Conservation (phyloP, 1,140 invertebrate species). For the Trichoplusia ni region DNA sequence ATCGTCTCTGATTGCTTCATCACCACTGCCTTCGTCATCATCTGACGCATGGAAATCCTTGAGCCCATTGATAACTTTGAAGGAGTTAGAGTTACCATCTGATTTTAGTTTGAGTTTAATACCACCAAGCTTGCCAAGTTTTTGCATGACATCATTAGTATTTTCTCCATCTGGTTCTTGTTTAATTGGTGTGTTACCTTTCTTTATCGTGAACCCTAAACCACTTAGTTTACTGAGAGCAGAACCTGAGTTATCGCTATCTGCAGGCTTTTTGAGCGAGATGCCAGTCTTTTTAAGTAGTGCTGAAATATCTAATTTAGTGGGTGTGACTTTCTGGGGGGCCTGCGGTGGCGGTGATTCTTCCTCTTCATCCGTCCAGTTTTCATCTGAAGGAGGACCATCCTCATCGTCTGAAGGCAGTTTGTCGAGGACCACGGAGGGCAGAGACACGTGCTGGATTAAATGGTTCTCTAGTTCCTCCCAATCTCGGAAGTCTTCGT, state of each 20-base stretch:
- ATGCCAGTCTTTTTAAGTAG: constrained; percentile 65
- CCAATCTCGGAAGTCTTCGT: constrained; percentile 60
- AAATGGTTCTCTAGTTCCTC: constrained; percentile 67
- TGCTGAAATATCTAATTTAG: constrained; percentile 73
- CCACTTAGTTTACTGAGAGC: constrained; percentile 69
- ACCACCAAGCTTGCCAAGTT: constrained; percentile 66
- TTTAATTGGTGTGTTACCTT: constrained; percentile 63
- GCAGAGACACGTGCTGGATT: constrained; percentile 68
- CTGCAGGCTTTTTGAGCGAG: constrained; percentile 59
- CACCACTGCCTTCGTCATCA: constrained; percentile 63
- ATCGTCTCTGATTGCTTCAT: constrained; percentile 53
- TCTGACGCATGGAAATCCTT: constrained; percentile 73
- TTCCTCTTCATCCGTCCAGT: constrained; percentile 73
- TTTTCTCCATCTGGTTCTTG: constrained; percentile 54
- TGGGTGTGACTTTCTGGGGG: constrained; percentile 50
- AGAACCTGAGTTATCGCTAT: constrained; percentile 48
- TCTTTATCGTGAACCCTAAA: constrained; percentile 74
- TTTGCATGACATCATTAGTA: constrained; percentile 60
- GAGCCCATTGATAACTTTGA: constrained; percentile 73
- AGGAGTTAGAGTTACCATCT: constrained; percentile 64
- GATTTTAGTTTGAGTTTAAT: constrained; percentile 74
- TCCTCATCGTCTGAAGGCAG: constrained; percentile 75
- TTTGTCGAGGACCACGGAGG: constrained; percentile 61
- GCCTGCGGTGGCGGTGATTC: constrained; percentile 35
- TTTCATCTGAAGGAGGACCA: constrained; percentile 60